Evolutionary conservation across 2,888 invertebrate genomes (phyloP).

Genomic region (Anoplius nigerrimus): DNA sequence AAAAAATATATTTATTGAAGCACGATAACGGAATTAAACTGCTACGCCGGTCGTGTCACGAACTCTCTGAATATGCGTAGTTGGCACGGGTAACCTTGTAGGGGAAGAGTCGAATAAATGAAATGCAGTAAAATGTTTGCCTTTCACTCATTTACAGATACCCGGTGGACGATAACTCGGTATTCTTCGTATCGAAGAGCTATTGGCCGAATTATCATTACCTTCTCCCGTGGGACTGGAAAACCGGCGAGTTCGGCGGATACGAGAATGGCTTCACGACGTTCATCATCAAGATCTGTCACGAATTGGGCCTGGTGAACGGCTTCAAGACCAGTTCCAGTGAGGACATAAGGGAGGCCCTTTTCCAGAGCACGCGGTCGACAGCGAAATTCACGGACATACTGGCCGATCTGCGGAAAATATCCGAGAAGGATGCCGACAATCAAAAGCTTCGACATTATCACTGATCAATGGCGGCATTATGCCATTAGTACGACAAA

Average conservation of each 20-base stretch:
- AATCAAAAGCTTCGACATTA: constrained; percentile 51
- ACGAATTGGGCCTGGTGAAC: constrained; percentile 81
- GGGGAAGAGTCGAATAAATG: neutral
- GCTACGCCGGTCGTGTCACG: neutral
- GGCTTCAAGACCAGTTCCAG: constrained; percentile 81
- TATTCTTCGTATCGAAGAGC: constrained; percentile 85
- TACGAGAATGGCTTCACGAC: constrained; percentile 83
- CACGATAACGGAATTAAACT: too few species aligned
- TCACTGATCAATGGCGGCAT: constrained; percentile 36
- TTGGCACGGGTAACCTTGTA: neutral
- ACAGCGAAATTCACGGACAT: constrained; percentile 61
- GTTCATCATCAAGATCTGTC: constrained; percentile 83
- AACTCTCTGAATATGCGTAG: neutral
- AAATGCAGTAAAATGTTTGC: neutral
- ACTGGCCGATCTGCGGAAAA: constrained; percentile 57
- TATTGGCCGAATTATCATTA: constrained; percentile 91
- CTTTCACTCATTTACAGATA: constrained; percentile 74
- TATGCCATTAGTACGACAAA: too few species aligned
- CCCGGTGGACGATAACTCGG: constrained; percentile 83
- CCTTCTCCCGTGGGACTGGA: constrained; percentile 86
- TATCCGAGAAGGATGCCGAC: constrained; percentile 52
- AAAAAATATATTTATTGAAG: too few species aligned
- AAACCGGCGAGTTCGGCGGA: constrained; percentile 87
- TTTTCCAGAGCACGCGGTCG: constrained; percentile 77
- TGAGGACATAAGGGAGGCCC: constrained; percentile 79